phyloP scores from a whole-genome alignment of 2,113 vertebrate genomes.

The Eudyptes chrysolophus region DNA sequence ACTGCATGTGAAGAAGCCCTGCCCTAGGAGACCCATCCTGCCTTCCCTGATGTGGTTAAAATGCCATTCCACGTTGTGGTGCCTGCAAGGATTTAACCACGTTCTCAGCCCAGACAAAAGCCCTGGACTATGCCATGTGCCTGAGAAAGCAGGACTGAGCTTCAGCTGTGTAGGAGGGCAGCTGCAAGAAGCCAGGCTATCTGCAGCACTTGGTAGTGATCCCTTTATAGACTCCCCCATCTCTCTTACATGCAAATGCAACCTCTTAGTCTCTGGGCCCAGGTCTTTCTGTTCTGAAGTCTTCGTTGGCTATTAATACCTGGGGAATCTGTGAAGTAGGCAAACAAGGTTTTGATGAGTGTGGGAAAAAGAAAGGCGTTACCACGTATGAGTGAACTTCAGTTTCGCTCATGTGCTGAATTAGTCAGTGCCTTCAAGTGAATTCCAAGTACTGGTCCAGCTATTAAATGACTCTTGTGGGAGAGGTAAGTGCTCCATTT shows the following conservation, averaged over 20 bases:
- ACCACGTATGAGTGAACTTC: constrained; percentile 23
- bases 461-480: not conserved
- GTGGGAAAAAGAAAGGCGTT: constrained; percentile 59
- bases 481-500: not conserved
- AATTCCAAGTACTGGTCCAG: constrained; percentile 19
- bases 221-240: not conserved
- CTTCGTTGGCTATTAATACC: not conserved
- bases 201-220: not conserved
- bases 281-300: constrained; percentile 3
- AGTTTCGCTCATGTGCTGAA: constrained; percentile 44
- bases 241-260: not conserved
- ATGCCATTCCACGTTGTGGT: not conserved
- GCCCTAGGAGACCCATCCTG: not conserved
- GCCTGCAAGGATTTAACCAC: not conserved
- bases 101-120: not conserved
- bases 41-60: constrained; percentile 45
- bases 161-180: not conserved
- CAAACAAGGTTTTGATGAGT: constrained; percentile 49
- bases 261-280: not conserved
- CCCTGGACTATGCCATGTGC: not conserved
- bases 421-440: constrained; percentile 63
- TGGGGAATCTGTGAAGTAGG: constrained; percentile 28
- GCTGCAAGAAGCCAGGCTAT: not conserved
- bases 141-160: not conserved
- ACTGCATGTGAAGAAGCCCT: not conserved